A percentile compares a stretch with the other conserved stretches of the same genome.
These are phyloP conservation scores for Cantharis rustica DNA, from an alignment of 2,888 invertebrate genomes.

Conservation along the genomic window DNA sequence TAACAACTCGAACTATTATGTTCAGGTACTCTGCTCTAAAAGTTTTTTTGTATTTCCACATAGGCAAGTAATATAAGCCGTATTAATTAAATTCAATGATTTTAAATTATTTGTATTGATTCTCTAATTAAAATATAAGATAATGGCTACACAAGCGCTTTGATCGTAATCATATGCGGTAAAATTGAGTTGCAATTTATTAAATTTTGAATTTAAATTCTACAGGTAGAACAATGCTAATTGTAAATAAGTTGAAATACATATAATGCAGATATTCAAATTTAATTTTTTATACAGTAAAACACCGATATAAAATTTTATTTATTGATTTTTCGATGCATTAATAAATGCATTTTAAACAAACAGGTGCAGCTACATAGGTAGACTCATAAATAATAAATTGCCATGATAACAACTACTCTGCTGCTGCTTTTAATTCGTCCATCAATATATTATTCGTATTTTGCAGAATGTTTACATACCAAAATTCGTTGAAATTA, in stretches of 20 bases:
- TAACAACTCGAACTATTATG: constrained; percentile 6
- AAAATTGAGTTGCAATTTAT: too few species aligned
- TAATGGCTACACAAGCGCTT: background rate
- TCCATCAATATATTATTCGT: constrained; percentile 13
- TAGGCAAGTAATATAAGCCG: too few species aligned
- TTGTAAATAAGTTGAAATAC: too few species aligned
- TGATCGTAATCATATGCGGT: too few species aligned
- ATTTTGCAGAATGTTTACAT: constrained; percentile 17
- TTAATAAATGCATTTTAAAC: constrained; percentile 25
- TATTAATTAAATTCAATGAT: background rate
- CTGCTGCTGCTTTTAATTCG: constrained; percentile 10
- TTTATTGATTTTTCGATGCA: constrained; percentile 1
- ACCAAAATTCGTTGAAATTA: constrained; percentile 22
- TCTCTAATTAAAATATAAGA: background rate
- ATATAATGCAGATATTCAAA: too few species aligned
- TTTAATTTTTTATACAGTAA: background rate
- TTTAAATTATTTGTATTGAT: background rate
- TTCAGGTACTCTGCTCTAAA: background rate
- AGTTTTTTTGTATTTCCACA: background rate
- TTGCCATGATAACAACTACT: constrained; percentile 10
- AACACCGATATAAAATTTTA: background rate
- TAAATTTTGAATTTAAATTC: too few species aligned
- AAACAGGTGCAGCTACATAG: constrained; percentile 18
- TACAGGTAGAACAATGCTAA: too few species aligned
- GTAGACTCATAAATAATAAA: constrained; percentile 21